These are phyloP conservation scores for Zosterops hypoxanthus DNA, from an alignment of 2,113 vertebrate species.

Conservation along the genomic window DNA sequence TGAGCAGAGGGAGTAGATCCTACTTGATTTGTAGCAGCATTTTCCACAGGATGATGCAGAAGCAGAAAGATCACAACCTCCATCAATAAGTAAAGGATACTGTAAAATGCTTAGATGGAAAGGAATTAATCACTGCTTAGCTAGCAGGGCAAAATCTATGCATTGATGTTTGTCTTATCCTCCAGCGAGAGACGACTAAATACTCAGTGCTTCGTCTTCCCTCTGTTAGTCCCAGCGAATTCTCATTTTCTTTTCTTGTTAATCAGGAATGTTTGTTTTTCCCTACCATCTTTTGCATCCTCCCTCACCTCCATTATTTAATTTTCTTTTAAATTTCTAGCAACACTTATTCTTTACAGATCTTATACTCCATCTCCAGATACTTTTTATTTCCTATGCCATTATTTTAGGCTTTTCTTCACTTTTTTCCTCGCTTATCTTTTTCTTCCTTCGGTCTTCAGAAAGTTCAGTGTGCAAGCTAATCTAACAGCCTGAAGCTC, in stretches of 20 bases:
- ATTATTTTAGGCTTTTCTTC: background rate
- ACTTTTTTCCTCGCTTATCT: slow-evolving; percentile 10
- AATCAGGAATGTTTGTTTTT: background rate
- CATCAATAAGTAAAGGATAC: background rate
- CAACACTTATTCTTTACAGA: background rate
- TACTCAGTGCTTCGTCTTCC: background rate
- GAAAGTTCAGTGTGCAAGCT: slow-evolving; percentile 19
- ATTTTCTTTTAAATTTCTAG: background rate
- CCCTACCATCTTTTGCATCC: background rate
- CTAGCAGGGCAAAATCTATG: background rate
- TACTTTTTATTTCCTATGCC: background rate
- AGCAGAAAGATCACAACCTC: background rate
- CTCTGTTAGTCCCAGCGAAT: background rate
- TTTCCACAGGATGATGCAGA: background rate
- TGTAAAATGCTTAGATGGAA: background rate
- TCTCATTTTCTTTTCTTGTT: background rate
- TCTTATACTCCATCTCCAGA: background rate
- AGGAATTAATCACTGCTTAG: background rate
- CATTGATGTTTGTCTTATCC: background rate
- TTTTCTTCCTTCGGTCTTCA: background rate
- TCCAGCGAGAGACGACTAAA: background rate
- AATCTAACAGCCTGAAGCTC: slow-evolving; percentile 19
- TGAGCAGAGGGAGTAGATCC: background rate
- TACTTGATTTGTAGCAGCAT: background rate
- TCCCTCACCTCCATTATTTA: no score